These are phyloP conservation scores for Ellobius talpinus DNA, from an alignment of 2,113 vertebrate genomes.

Conservation along the genomic window DNA sequence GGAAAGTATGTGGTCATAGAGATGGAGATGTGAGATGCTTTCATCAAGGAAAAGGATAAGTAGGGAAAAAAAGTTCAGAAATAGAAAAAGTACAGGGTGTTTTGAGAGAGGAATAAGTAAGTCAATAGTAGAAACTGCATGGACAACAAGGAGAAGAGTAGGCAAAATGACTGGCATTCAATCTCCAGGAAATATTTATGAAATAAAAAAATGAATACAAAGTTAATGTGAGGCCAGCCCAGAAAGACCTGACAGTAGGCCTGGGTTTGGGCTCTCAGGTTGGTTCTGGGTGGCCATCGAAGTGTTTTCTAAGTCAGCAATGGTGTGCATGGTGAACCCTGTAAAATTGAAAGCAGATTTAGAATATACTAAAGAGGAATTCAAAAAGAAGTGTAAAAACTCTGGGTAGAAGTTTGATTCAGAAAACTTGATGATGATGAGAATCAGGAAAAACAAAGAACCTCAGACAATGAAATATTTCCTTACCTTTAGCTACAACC, in stretches of 20 bases:
- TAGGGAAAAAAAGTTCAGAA: not conserved
- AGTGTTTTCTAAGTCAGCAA: not conserved
- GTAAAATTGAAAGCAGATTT: not conserved
- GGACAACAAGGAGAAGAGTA: not conserved
- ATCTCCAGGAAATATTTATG: slow-evolving; percentile 41
- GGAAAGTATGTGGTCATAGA: not conserved
- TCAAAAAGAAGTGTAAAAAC: not conserved
- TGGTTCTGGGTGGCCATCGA: not conserved
- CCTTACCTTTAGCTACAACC: slow-evolving; percentile 5
- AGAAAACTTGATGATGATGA: not conserved
- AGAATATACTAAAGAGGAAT: not conserved
- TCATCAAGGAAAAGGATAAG: slow-evolving; percentile 32
- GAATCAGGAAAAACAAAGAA: not conserved
- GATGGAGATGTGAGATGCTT: not conserved
- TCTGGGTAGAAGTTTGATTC: not conserved
- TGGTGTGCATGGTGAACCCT: not conserved
- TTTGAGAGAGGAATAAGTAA: slow-evolving; percentile 13
- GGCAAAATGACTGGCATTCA: slow-evolving; percentile 15
- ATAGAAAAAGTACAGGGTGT: slow-evolving; percentile 9
- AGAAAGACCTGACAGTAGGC: not conserved
- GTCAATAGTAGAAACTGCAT: not conserved
- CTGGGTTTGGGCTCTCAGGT: not conserved
- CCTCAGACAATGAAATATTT: not conserved
- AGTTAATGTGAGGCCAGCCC: not conserved
- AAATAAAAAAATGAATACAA: slow-evolving; percentile 11